Percentiles rank a stretch among this genome's conserved stretches.
Evolutionary conservation across 2,797 vertebrate genomes (phyloP).

Genomic region (Pantherophis vulpinus): DNA sequence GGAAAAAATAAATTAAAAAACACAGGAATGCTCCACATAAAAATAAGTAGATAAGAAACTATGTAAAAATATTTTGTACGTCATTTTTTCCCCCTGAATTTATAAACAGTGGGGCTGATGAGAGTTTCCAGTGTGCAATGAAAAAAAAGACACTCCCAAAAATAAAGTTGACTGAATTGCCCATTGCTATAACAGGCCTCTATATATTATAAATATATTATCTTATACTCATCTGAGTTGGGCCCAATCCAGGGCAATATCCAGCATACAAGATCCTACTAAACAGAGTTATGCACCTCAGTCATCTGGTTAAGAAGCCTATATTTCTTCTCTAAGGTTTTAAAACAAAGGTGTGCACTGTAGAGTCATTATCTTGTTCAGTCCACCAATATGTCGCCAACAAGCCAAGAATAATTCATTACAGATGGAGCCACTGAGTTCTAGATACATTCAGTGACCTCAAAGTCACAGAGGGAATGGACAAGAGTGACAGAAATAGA

Average conservation of each 20-base stretch:
- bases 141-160: not conserved
- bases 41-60: not conserved
- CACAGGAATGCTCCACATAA: not conserved
- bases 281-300: not conserved
- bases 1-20: not conserved
- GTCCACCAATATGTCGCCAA: not conserved
- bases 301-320: not conserved
- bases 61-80: not conserved
- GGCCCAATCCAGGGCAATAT: not conserved
- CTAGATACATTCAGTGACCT: not conserved
- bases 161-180: not conserved
- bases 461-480: slow-evolving; percentile 8
- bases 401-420: not conserved
- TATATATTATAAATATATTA: not conserved
- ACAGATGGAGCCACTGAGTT: not conserved
- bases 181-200: not conserved
- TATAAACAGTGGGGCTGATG: not conserved
- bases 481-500: slow-evolving; percentile 12
- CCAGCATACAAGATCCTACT: not conserved
- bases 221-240: not conserved
- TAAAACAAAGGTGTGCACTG: slow-evolving; percentile 10
- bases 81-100: not conserved
- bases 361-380: not conserved
- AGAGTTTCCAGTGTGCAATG: not conserved
- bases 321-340: not conserved